Conservation (phyloP, 2,113 vertebrate genomes). For the rat (Rattus norvegicus) region DNA sequence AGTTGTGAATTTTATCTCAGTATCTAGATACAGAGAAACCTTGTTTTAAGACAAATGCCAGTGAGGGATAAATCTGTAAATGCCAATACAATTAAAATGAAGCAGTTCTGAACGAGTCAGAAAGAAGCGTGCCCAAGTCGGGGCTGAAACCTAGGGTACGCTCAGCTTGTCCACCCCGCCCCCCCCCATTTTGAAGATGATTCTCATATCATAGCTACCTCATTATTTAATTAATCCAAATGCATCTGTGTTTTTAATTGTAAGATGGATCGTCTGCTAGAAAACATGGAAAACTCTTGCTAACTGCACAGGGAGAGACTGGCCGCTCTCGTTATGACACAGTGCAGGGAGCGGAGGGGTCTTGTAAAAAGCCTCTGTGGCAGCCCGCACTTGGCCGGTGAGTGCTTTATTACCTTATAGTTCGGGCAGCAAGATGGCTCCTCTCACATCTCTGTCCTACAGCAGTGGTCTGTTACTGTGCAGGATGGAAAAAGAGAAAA, state of each 20-base stretch:
- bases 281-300: background rate
- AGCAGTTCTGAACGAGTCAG: background rate
- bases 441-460: background rate
- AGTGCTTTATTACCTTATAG: background rate
- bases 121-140: background rate
- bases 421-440: background rate
- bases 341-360: background rate
- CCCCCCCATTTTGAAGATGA: background rate
- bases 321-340: background rate
- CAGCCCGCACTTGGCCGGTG: background rate
- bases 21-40: background rate
- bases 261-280: background rate
- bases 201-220: background rate
- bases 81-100: background rate
- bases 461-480: accelerated
- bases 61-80: background rate
- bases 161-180: background rate
- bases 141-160: background rate
- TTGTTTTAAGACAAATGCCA: background rate
- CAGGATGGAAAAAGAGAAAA: background rate
- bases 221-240: background rate
- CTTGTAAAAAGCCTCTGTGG: background rate
- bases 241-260: background rate
- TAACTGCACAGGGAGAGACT: background rate
- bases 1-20: background rate